Percentiles rank a stretch among this genome's conserved stretches.
phyloP scores from a whole-genome alignment of 2,888 invertebrate species.

The Azorinus chamasolen region DNA sequence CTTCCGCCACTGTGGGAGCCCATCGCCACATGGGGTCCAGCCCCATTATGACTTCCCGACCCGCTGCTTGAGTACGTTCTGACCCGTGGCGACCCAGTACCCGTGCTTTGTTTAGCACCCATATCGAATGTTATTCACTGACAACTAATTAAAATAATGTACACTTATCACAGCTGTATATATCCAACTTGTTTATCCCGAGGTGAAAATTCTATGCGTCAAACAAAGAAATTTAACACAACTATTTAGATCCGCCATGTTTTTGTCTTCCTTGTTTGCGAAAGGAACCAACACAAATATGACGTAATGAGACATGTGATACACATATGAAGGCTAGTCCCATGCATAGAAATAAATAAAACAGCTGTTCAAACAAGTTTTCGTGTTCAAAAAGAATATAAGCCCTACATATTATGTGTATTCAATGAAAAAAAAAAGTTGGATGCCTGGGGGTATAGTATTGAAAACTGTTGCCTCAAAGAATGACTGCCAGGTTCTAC shows the following conservation, averaged over 20 bases:
- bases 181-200: constrained; percentile 78
- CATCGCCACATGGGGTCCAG: constrained; percentile 73
- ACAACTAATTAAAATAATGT: constrained; percentile 39
- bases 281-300: constrained; percentile 82
- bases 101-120: constrained; percentile 84
- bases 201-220: background rate
- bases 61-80: constrained; percentile 81
- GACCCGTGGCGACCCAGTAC: constrained; percentile 73
- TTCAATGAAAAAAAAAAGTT: too few relatives aligned
- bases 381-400: too few relatives aligned
- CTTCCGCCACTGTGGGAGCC: constrained; percentile 69
- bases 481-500: too few relatives aligned
- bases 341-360: constrained; percentile 52
- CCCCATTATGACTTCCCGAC: constrained; percentile 71
- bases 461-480: too few relatives aligned
- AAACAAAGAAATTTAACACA: constrained; percentile 54
- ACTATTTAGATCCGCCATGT: constrained; percentile 79
- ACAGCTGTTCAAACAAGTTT: too few relatives aligned
- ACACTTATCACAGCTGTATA: constrained; percentile 59
- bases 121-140: constrained; percentile 57
- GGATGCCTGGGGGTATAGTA: too few relatives aligned
- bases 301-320: constrained; percentile 77
- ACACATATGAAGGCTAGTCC: constrained; percentile 40
- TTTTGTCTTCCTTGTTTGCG: constrained; percentile 80
- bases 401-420: too few relatives aligned